Base-by-base conservation (phyloP, 2,797 vertebrate genomes). In the Sebastes oblongus region DNA sequence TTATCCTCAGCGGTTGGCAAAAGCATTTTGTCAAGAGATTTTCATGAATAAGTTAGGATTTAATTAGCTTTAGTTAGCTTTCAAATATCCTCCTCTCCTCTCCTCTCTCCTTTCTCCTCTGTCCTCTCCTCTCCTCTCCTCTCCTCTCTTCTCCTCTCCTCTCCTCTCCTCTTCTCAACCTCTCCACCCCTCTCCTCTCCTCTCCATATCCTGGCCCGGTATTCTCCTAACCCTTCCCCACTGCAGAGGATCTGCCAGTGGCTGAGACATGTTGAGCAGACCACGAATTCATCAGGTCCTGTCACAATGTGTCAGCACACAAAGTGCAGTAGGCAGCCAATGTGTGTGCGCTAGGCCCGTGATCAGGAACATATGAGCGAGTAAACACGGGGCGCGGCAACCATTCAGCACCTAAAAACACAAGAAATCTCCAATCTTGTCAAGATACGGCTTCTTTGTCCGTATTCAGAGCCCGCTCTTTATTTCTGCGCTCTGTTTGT, bases 271-370 rank as follows among this genome's bases (percentile, higher is more conserved):
- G 64, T 68, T 82, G 52, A 78, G 82, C 59, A 87, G 86, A 87
- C 84, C 83, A 86, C 84, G 65, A 87, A 91, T 91, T 91, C 65
- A 80, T 90, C 82, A 85, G 46, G 6, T 54, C 32, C 34, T 69
- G 34, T 83, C 77, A 77, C 78, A 80, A 73, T 66, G 27, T 85
- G 74, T 80, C 76, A 74, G 80, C 74, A 54, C 58, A 67, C 16
- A 73, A 25, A 79, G 36, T 71, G 32, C 67, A 73, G 54, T 72
- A 69, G 68, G 42, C 60, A 58, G 81, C 72, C 79, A 82, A 22
- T 30, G 39, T 78, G 59, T 79, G 69, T 66, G 52, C 10, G 27
- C 74, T 50, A 39, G 24, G 24, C 67, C 64, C 66, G 22, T 80
- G 80, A 86, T 89, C 68, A 78, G 52, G 68, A 87, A 83, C 68